Percentiles rank a stretch among this genome's conserved stretches.
These are phyloP conservation scores for Pecten maximus DNA, from an alignment of 2,888 invertebrate species.

Conservation along the genomic window DNA sequence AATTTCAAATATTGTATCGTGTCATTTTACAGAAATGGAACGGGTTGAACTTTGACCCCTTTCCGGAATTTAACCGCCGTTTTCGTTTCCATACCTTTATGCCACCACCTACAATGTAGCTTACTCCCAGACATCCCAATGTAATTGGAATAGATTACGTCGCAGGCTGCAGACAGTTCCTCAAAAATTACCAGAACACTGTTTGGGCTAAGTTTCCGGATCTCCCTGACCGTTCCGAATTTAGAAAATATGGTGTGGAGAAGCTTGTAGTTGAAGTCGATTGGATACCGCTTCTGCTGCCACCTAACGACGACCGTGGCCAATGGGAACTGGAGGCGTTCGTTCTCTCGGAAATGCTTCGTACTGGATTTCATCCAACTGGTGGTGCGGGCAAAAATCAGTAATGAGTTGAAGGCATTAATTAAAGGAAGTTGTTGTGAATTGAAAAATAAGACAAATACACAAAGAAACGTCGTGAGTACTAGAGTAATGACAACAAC, in stretches of 20 bases:
- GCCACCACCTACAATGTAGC: slow-evolving; percentile 67
- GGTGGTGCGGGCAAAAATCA: neutral
- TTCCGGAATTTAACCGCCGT: slow-evolving; percentile 48
- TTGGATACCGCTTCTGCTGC: slow-evolving; percentile 59
- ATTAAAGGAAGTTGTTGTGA: neutral
- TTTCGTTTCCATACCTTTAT: slow-evolving; percentile 68
- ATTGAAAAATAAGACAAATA: neutral
- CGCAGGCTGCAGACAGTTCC: slow-evolving; percentile 60
- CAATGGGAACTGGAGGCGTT: slow-evolving; percentile 60
- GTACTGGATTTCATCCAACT: slow-evolving; percentile 54
- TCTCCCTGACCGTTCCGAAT: slow-evolving; percentile 58
- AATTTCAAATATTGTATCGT: too few species aligned
- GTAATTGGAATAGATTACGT: slow-evolving; percentile 58
- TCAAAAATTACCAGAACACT: slow-evolving; percentile 66
- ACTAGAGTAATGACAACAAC: too few species aligned
- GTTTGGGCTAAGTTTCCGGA: slow-evolving; percentile 62
- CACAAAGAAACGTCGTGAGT: too few species aligned
- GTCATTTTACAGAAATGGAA: slow-evolving; percentile 42
- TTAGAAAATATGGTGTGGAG: slow-evolving; percentile 54
- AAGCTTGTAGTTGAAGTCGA: slow-evolving; percentile 54
- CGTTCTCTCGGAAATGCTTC: slow-evolving; percentile 56
- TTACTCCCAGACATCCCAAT: slow-evolving; percentile 61
- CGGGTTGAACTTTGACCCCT: slow-evolving; percentile 54
- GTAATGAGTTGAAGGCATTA: neutral
- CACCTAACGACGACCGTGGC: slow-evolving; percentile 64